Percentiles rank a stretch among this genome's conserved stretches.
phyloP scores from a whole-genome alignment of 2,797 vertebrate species.

The Florisuga fusca region DNA sequence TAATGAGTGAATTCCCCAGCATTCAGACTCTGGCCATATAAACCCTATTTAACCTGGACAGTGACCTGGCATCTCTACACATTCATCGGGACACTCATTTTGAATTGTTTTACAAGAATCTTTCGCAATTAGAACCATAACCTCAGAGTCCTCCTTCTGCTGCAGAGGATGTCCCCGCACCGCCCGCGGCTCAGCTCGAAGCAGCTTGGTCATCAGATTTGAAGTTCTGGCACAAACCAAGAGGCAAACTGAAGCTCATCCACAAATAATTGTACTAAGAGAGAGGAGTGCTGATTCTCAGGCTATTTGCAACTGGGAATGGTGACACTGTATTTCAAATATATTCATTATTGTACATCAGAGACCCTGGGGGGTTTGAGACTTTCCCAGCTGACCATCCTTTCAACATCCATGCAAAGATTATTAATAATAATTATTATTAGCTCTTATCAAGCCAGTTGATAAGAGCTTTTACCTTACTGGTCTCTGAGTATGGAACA shows the following conservation, averaged over 20 bases:
- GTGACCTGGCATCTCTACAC: slow-evolving; percentile 14
- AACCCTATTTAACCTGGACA: background rate
- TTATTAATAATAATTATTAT: no score
- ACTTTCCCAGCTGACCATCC: background rate
- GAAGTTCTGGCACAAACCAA: background rate
- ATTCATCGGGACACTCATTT: slow-evolving; percentile 22
- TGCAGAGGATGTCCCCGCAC: background rate
- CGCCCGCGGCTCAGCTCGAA: background rate
- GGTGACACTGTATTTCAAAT: background rate
- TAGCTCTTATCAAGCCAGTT: background rate
- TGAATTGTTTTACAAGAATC: slow-evolving; percentile 45
- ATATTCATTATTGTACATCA: background rate
- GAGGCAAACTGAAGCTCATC: background rate
- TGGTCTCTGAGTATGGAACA: background rate
- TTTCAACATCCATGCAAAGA: background rate
- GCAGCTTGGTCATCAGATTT: slow-evolving; percentile 27
- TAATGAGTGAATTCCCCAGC: slow-evolving; percentile 44
- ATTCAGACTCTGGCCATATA: background rate
- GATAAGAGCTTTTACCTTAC: background rate
- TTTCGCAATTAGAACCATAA: slow-evolving; percentile 45
- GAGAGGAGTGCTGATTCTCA: slow-evolving; percentile 13
- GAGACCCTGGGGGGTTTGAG: background rate
- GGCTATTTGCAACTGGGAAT: background rate
- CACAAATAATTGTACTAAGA: background rate
- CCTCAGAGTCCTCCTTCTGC: background rate